These are phyloP conservation scores for Lycodopsis pacificus DNA, from an alignment of 2,797 vertebrate species.

Conservation along the genomic window DNA sequence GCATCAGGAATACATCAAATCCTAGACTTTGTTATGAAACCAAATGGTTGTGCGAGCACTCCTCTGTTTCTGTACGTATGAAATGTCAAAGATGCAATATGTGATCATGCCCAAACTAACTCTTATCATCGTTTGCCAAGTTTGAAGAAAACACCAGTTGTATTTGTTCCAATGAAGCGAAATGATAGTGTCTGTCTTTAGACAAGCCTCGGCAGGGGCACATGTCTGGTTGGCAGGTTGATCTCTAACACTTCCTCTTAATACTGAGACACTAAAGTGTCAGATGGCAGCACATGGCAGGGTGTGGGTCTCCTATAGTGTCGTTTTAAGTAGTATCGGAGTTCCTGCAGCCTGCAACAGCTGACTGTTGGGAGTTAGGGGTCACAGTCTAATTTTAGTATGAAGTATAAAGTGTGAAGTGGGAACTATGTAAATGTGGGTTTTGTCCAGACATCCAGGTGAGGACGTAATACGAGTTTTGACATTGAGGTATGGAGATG, in stretches of 20 bases:
- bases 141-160: constrained; percentile 44
- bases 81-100: constrained; percentile 36
- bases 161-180: constrained; percentile 45
- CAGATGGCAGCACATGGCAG: constrained; percentile 61
- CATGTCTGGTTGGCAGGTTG: constrained; percentile 38
- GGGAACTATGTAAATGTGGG: constrained; percentile 15
- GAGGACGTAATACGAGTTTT: constrained; percentile 4
- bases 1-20: constrained; percentile 5
- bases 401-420: too few relatives aligned
- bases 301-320: constrained; percentile 45
- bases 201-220: constrained; percentile 50
- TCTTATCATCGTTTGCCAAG: constrained; percentile 18
- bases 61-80: constrained; percentile 19
- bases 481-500: constrained; percentile 3
- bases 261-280: constrained; percentile 67
- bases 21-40: not conserved
- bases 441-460: constrained; percentile 28
- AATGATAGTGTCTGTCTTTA: constrained; percentile 40
- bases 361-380: constrained; percentile 55
- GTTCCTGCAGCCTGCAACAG: constrained; percentile 61
- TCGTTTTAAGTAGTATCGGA: constrained; percentile 62
- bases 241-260: constrained; percentile 57
- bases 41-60: not conserved
- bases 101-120: constrained; percentile 20
- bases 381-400: constrained; percentile 39